phyloP scores from a whole-genome alignment of 2,113 vertebrate genomes.

The Cinclus cinclus region DNA sequence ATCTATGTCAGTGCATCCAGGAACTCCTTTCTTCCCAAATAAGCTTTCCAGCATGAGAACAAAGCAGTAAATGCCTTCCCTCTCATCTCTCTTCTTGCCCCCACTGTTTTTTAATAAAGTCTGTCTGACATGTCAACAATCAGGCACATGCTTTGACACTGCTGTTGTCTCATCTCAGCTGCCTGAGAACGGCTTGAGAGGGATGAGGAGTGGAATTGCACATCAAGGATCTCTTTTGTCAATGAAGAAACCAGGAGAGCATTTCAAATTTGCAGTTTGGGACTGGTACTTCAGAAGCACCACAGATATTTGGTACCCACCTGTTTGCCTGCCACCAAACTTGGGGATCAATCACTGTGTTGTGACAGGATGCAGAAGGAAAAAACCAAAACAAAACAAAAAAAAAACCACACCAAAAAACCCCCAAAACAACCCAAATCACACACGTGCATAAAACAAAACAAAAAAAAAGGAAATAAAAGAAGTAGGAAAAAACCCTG shows the following conservation, averaged over 20 bases:
- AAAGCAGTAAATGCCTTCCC: slow-evolving; percentile 36
- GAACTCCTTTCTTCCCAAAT: slow-evolving; percentile 42
- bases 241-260: slow-evolving; percentile 17
- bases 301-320: slow-evolving; percentile 14
- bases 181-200: slow-evolving; percentile 57
- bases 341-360: slow-evolving; percentile 13
- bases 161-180: slow-evolving; percentile 67
- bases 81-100: slow-evolving; percentile 35
- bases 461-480: neutral
- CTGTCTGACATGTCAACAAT: slow-evolving; percentile 65
- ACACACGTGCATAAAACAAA: too few relatives aligned
- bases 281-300: slow-evolving; percentile 46
- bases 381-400: neutral
- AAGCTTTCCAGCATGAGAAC: slow-evolving; percentile 12
- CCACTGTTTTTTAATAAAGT: slow-evolving; percentile 65
- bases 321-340: slow-evolving; percentile 42
- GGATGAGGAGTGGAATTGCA: slow-evolving; percentile 55
- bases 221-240: slow-evolving; percentile 65
- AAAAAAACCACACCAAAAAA: too few relatives aligned
- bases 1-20: neutral
- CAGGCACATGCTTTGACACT: slow-evolving; percentile 43
- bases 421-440: too few relatives aligned
- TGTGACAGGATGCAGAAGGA: neutral
- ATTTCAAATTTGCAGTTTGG: slow-evolving; percentile 72
- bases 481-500: rapidly evolving